These are phyloP conservation scores for Lasiurus borealis DNA, from an alignment of 2,113 vertebrate genomes.

Conservation along the genomic window DNA sequence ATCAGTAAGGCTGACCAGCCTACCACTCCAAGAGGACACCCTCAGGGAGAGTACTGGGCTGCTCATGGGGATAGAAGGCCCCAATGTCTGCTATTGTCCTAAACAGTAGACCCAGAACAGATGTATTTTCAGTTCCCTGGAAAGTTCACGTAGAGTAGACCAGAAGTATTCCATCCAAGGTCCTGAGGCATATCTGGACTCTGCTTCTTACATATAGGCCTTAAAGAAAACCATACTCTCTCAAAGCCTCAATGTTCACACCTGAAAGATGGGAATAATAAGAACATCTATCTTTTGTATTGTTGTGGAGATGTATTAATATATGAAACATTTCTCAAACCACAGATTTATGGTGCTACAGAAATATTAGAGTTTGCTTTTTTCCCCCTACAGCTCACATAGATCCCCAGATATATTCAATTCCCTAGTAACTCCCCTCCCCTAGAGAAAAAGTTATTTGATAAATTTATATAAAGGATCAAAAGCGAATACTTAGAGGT, in stretches of 20 bases:
- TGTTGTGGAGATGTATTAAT: not conserved
- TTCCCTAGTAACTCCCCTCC: not conserved
- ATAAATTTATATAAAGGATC: slow-evolving; percentile 38
- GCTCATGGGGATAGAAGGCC: not conserved
- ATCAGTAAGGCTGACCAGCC: not conserved
- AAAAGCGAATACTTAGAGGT: slow-evolving; percentile 35
- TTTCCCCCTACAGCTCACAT: not conserved
- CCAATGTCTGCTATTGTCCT: not conserved
- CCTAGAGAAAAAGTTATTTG: slow-evolving; percentile 37
- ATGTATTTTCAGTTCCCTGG: not conserved
- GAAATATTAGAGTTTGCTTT: not conserved
- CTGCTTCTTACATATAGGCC: not conserved
- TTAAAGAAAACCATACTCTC: not conserved
- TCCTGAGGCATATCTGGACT: not conserved
- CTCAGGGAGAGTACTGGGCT: not conserved
- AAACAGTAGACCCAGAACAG: not conserved
- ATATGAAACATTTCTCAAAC: slow-evolving; percentile 1
- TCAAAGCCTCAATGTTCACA: slow-evolving; percentile 20
- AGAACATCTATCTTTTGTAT: not conserved
- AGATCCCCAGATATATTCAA: not conserved
- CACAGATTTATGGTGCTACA: not conserved
- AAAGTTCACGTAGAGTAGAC: not conserved
- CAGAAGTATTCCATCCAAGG: not conserved
- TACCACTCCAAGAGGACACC: not conserved
- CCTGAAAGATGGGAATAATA: not conserved